phyloP scores from a whole-genome alignment of 2,797 vertebrate genomes.

The Epinephelus awoara region DNA sequence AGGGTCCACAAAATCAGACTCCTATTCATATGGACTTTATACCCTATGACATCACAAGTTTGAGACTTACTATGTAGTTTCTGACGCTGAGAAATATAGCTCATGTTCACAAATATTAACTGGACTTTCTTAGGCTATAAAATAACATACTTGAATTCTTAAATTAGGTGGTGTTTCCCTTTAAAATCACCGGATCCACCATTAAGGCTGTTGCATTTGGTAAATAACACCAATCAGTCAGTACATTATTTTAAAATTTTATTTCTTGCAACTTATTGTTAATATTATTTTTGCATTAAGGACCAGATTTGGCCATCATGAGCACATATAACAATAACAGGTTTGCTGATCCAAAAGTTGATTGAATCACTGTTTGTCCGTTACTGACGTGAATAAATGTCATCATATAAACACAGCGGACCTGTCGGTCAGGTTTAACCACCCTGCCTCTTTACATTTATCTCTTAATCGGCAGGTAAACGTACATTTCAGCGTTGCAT shows the following conservation, averaged over 20 bases:
- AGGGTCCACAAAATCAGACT: no score
- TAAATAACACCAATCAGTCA: neutral
- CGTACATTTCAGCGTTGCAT: neutral
- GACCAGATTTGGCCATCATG: neutral
- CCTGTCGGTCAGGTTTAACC: neutral
- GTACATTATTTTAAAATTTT: neutral
- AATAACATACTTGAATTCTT: no score
- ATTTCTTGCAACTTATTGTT: neutral
- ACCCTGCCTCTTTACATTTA: neutral
- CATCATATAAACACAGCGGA: constrained; percentile 11
- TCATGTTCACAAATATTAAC: no score
- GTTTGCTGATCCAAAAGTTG: neutral
- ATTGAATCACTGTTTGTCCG: neutral
- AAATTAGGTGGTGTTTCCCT: no score
- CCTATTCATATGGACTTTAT: no score
- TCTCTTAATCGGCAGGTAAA: neutral
- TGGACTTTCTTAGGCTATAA: no score
- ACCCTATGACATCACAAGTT: no score
- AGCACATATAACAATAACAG: no score
- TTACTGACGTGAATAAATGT: constrained; percentile 1
- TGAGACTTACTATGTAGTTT: no score
- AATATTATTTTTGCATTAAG: neutral
- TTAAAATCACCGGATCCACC: neutral
- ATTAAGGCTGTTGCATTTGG: neutral
- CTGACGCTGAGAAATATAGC: no score